A percentile compares a stretch with the other conserved stretches of the same genome.
These are phyloP conservation scores for Arenaria interpres DNA, from an alignment of 2,113 vertebrate genomes.

Conservation along the genomic window DNA sequence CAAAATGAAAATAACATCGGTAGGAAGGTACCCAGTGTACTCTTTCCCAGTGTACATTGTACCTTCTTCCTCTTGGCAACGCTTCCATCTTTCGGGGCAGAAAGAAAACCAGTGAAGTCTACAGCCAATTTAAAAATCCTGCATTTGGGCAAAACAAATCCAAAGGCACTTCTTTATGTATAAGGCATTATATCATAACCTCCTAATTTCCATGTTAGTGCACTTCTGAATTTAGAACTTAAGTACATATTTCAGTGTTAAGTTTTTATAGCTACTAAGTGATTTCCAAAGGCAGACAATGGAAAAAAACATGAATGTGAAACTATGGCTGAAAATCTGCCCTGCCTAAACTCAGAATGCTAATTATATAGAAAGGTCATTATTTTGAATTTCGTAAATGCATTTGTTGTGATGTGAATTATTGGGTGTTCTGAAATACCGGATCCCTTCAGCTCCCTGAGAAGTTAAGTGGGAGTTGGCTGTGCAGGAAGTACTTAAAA, in stretches of 20 bases:
- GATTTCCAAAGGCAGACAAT: neutral
- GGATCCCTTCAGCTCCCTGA: neutral
- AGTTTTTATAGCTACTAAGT: neutral
- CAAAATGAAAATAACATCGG: neutral
- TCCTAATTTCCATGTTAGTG: neutral
- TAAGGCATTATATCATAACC: rapidly evolving
- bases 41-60: neutral
- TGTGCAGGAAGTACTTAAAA: neutral
- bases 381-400: neutral
- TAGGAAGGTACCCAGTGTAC: neutral
- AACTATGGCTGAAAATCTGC: neutral
- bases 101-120: neutral
- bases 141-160: neutral
- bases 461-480: neutral
- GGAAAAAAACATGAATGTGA: neutral
- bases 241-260: neutral
- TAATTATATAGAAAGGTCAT: neutral
- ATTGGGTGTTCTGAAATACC: neutral
- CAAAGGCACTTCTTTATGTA: neutral
- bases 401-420: neutral
- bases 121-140: neutral
- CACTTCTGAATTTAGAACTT: neutral
- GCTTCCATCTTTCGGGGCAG: neutral
- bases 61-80: neutral
- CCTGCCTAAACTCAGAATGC: neutral